Evolutionary conservation across 2,888 invertebrate species (phyloP).

Genomic region (Zaprionus bogoriensis): DNA sequence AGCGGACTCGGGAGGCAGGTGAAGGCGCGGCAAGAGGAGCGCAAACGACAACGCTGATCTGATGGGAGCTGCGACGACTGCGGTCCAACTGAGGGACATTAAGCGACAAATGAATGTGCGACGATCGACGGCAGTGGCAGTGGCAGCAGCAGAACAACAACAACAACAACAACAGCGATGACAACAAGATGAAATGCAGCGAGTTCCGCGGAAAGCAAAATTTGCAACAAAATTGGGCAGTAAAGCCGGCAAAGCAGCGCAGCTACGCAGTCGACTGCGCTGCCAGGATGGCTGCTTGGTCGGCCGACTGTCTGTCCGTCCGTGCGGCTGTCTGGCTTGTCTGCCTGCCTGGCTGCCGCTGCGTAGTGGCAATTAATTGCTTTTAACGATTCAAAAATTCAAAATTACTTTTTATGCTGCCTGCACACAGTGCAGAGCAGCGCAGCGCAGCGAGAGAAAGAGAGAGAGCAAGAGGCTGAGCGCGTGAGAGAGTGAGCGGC

Average conservation of each 20-base stretch:
- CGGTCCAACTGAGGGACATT: slow-evolving; percentile 71
- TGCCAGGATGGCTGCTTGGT: slow-evolving; percentile 61
- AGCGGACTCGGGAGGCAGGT: slow-evolving; percentile 32
- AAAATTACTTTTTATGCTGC: slow-evolving; percentile 73
- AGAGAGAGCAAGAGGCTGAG: slow-evolving; percentile 32
- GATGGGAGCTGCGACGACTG: slow-evolving; percentile 13
- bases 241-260: slow-evolving; percentile 59
- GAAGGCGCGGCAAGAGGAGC: neutral
- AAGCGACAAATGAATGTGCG: slow-evolving; percentile 76
- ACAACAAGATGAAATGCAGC: slow-evolving; percentile 75
- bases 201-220: slow-evolving; percentile 77
- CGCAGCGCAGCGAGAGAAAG: neutral
- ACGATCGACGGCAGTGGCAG: slow-evolving; percentile 66
- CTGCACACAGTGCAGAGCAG: slow-evolving; percentile 49
- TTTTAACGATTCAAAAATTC: slow-evolving; percentile 78
- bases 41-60: neutral
- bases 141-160: slow-evolving; percentile 31
- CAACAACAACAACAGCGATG: slow-evolving; percentile 39
- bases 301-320: slow-evolving; percentile 21
- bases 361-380: slow-evolving; percentile 75
- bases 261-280: slow-evolving; percentile 24
- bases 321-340: slow-evolving; percentile 38
- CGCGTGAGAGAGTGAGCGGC: neutral
- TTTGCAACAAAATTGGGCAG: slow-evolving; percentile 77
- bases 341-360: slow-evolving; percentile 47